Evolutionary conservation across 2,113 vertebrate species (phyloP).

Genomic region (Progne subis): DNA sequence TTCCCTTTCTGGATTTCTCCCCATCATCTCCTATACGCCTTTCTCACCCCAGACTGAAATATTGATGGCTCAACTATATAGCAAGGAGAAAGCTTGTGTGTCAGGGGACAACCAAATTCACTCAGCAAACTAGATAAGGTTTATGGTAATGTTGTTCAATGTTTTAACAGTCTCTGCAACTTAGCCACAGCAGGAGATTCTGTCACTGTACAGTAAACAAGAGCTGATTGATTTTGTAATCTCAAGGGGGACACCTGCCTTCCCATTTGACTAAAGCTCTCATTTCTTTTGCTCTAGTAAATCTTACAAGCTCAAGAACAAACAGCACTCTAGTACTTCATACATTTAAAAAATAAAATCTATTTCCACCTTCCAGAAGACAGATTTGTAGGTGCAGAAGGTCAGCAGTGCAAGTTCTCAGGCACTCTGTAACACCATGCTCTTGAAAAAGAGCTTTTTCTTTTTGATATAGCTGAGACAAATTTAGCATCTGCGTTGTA

Average conservation of each 20-base stretch:
- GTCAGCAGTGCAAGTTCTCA: constrained; percentile 16
- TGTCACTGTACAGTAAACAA: constrained; percentile 40
- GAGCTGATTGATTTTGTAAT: constrained; percentile 73
- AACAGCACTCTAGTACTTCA: constrained; percentile 12
- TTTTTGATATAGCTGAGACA: neutral
- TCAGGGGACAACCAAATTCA: neutral
- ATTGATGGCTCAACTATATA: neutral
- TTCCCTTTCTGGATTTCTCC: neutral
- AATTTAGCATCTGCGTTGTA: neutral
- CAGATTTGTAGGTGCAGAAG: constrained; percentile 38
- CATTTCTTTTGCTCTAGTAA: constrained; percentile 66
- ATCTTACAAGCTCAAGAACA: constrained; percentile 29
- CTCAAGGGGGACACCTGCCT: constrained; percentile 50
- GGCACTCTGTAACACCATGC: neutral
- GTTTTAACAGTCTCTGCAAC: constrained; percentile 37
- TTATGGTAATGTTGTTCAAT: constrained; percentile 19
- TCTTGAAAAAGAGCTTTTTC: constrained; percentile 10
- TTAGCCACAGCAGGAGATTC: constrained; percentile 35
- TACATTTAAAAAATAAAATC: constrained; percentile 46
- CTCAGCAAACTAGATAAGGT: neutral
- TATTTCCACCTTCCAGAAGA: constrained; percentile 52
- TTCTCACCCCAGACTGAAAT: neutral
- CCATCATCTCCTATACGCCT: rapidly evolving
- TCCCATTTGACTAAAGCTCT: constrained; percentile 49
- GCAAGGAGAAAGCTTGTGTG: neutral